phyloP scores from a whole-genome alignment of 1,140 invertebrate species.

The Tribolium castaneum region DNA sequence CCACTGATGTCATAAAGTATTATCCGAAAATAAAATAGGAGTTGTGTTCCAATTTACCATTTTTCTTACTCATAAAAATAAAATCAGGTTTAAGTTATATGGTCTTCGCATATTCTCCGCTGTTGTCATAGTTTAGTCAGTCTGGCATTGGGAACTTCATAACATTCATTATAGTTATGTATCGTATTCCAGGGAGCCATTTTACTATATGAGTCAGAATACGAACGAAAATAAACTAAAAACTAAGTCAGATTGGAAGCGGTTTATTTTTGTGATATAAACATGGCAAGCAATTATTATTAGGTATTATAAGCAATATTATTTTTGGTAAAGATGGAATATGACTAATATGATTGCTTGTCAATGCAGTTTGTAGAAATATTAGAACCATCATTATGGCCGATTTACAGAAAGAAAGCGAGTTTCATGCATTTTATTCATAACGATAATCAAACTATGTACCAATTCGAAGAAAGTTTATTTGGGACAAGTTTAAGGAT shows the following conservation, averaged over 20 bases:
- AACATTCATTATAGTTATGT: slow-evolving; percentile 6
- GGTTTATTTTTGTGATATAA: slow-evolving; percentile 23
- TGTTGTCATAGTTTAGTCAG: slow-evolving; percentile 20
- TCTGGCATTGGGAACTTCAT: not conserved
- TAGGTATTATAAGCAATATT: not conserved
- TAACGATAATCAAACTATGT: too few relatives aligned
- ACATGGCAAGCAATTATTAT: not conserved
- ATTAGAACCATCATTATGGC: not conserved
- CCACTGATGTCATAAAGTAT: not conserved
- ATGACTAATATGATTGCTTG: not conserved
- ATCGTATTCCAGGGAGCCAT: slow-evolving; percentile 2
- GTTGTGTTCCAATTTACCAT: not conserved
- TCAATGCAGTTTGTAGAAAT: not conserved
- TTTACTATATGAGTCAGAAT: slow-evolving; percentile 5
- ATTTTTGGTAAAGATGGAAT: not conserved
- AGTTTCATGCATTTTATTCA: too few relatives aligned
- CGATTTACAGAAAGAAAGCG: not conserved
- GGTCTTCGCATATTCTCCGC: not conserved
- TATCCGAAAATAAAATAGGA: slow-evolving; percentile 20
- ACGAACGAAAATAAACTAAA: slow-evolving; percentile 13
- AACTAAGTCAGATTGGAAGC: slow-evolving; percentile 6
- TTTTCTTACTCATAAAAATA: not conserved
- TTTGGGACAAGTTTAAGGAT: too few relatives aligned
- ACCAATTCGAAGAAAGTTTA: too few relatives aligned
- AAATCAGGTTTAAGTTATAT: slow-evolving; percentile 3